Evolutionary conservation across 2,888 invertebrate genomes (phyloP).

Genomic region (Andricus curvator): DNA sequence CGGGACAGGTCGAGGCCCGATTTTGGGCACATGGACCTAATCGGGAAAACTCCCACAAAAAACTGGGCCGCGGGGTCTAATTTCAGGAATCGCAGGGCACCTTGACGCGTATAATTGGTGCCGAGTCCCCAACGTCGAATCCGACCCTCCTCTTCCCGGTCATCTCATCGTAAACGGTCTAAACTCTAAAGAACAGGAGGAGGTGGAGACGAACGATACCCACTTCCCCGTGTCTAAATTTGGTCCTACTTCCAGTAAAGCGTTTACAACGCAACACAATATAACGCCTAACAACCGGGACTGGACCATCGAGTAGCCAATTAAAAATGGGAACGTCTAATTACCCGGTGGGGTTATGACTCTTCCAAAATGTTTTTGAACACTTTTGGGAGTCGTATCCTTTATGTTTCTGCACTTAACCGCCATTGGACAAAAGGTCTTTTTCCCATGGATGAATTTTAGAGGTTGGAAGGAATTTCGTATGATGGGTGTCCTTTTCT

Average conservation of each 20-base stretch:
- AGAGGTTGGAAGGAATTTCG: background rate
- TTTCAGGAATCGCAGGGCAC: slow-evolving; percentile 66
- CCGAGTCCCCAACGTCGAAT: slow-evolving; percentile 55
- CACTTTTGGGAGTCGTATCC: slow-evolving; percentile 42
- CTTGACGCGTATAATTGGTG: slow-evolving; percentile 66
- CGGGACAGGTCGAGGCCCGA: slow-evolving; percentile 57
- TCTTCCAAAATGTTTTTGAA: slow-evolving; percentile 52
- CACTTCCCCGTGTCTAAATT: slow-evolving; percentile 60
- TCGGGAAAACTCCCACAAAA: slow-evolving; percentile 61
- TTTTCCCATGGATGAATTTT: slow-evolving; percentile 50
- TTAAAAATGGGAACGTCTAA: slow-evolving; percentile 75
- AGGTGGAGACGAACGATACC: slow-evolving; percentile 49
- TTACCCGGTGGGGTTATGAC: slow-evolving; percentile 70
- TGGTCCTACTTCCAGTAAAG: slow-evolving; percentile 66
- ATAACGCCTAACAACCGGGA: slow-evolving; percentile 73
- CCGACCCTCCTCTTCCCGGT: slow-evolving; percentile 60
- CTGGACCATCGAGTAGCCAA: slow-evolving; percentile 69
- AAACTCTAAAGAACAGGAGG: slow-evolving; percentile 44
- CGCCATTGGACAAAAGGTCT: slow-evolving; percentile 46
- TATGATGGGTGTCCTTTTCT: no score
- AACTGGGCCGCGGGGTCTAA: slow-evolving; percentile 60
- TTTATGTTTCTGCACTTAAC: slow-evolving; percentile 48
- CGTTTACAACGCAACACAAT: slow-evolving; percentile 71
- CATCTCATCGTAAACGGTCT: slow-evolving; percentile 66
- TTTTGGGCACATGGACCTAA: slow-evolving; percentile 54